Evolutionary conservation across 2,797 vertebrate genomes (phyloP).

Genomic region (Peromyscus nudipes): DNA sequence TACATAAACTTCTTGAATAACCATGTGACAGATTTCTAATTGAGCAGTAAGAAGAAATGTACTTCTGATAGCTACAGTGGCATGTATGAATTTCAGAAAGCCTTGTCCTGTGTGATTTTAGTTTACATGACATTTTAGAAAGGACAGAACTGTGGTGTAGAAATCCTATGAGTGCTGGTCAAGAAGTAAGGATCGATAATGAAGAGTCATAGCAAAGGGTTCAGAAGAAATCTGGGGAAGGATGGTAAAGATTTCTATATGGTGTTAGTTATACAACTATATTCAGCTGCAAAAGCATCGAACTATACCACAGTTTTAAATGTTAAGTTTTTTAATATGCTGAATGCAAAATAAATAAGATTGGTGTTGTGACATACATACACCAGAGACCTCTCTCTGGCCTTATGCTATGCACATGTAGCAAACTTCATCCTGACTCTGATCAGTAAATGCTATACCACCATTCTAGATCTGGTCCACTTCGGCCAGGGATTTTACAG

Average conservation of each 20-base stretch:
- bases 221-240: background rate
- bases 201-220: background rate
- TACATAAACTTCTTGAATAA: background rate
- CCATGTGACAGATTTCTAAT: background rate
- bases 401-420: background rate
- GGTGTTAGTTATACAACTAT: background rate
- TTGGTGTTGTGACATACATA: background rate
- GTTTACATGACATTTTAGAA: background rate
- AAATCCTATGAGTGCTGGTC: background rate
- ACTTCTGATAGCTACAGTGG: background rate
- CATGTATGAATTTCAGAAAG: background rate
- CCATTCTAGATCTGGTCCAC: background rate
- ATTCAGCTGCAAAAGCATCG: background rate
- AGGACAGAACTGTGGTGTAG: background rate
- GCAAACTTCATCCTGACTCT: background rate
- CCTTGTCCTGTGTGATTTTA: background rate
- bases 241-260: background rate
- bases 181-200: background rate
- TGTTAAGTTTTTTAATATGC: background rate
- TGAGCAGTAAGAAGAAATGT: background rate
- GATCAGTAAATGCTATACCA: background rate
- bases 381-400: background rate
- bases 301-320: background rate
- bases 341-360: background rate
- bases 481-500: slow-evolving; percentile 5